Base-by-base conservation (phyloP, 2,113 vertebrate species). In the Arizona elegans region DNA sequence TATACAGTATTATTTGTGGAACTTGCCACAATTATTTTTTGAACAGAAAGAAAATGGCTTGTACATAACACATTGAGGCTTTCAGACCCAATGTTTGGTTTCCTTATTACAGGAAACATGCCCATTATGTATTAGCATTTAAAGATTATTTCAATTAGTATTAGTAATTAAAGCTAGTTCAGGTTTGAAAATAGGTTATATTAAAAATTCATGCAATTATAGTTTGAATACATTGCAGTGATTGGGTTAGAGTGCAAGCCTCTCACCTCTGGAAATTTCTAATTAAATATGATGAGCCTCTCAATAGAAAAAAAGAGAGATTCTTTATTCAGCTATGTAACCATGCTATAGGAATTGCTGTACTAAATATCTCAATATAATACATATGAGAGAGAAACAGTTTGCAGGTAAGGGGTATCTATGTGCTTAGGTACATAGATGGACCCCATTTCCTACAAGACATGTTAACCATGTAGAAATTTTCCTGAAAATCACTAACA, bases 181-280 rank as follows among this genome's bases (percentile, higher is more conserved):
- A 90, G 38, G 50, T 92, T 65, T 56, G 59, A 87, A 91, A 17
- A 95, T 54, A 81, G 59, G 0, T 94, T 94, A 94, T 50, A 92
- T 94, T 96, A 96, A 94, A 93, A 96, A 94, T 2, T 95, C 90
- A 89, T 1, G 81, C 3, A 15, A 94, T 11, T 91, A 93, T 89
- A 95, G 93, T 26, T 87, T 93, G 62, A 92, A 95, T 87, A 10
- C 88, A 0, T 0, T 94, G 95, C 94, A 96, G 91, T 91, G 87
- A 97, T 88, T 88, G 21, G 95, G 93, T 95, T 96, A 95, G 90
- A 91, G 91, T 94, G 94, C 93, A 75, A 96, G 50, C 70, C 93
- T 95, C 95, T 97, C 96, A 96, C 93, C 93, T 96, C 94, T 94
- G 91, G 52, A 95, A 94, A 93, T 81, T 59, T 95, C 96, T 1